Conservation (phyloP, 2,888 invertebrate species). For the Eueremaeus valkanovi region DNA sequence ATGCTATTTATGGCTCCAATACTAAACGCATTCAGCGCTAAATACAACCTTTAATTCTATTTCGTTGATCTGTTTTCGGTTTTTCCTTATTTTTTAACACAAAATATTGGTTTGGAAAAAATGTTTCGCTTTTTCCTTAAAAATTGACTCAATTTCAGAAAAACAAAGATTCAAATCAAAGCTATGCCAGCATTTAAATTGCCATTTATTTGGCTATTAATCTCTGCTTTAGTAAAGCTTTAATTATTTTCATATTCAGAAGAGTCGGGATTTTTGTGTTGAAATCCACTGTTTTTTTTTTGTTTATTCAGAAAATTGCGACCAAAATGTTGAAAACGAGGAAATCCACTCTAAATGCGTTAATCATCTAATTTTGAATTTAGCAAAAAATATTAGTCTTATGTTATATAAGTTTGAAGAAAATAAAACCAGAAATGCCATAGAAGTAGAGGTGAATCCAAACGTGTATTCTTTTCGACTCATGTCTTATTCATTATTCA, state of each 20-base stretch:
- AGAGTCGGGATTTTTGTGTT: no score
- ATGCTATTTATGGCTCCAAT: slow-evolving; percentile 26
- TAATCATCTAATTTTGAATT: not conserved
- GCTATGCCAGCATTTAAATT: no score
- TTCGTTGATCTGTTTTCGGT: not conserved
- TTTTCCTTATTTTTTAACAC: not conserved
- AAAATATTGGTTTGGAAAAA: not conserved
- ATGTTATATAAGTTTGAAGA: no score
- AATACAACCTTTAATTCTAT: slow-evolving; percentile 1
- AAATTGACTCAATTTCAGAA: not conserved
- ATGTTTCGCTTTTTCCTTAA: not conserved
- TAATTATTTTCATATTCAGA: no score
- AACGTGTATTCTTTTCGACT: not conserved
- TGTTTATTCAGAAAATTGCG: no score
- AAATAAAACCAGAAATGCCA: not conserved
- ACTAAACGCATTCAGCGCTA: slow-evolving; percentile 23
- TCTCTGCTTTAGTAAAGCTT: not conserved
- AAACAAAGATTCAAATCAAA: not conserved
- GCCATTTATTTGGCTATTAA: not conserved
- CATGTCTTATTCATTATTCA: slow-evolving; percentile 9
- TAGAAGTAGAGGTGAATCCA: not conserved
- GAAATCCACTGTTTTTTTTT: no score
- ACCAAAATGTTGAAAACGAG: not conserved
- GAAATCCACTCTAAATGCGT: not conserved
- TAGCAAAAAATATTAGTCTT: not conserved